Evolutionary conservation across 2,888 invertebrate genomes (phyloP), one percentile per base, ranked within the genome.

Genomic region (Euspilapteryx auroguttella): DNA sequence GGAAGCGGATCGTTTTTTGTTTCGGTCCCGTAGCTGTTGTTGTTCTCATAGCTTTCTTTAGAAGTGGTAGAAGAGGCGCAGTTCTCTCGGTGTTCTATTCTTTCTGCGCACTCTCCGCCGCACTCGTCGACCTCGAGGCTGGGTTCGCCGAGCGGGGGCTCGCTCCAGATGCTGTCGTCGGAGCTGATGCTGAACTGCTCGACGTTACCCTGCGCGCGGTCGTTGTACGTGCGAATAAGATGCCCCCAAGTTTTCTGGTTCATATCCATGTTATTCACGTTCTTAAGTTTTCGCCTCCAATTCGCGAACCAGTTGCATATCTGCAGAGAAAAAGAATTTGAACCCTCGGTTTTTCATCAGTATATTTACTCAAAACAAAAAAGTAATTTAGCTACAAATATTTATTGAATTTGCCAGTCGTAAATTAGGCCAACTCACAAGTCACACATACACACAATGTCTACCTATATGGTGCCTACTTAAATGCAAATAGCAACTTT

Each of bases 261-360:
- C 27, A 81, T 79, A 44, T 87, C 85, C 23, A 77, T 78, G 36
- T 85, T 85, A n/a, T n/a, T n/a, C 1, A 86, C 86, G 49, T 87
- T 87, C 59, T 87, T 87, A 32, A 88, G 58, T 52, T 88, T 88
- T 42, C 88, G 64, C 33, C 88, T 73, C 88, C 88, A 88, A 46
- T 88, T 88, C n/a, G 88, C 88, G 51, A 88, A 88, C 88, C 88
- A 88, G 55, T 88, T 88, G 44, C 85, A 85, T 32, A 85, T 83
- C 83, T 85, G 61, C 27, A 59, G 62, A 33, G 21, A 36, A 15
- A 37, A 25, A 10, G 3, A n/a, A n/a, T n/a, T n/a, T n/a, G n/a
- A n/a, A n/a, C n/a, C n/a, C n/a, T n/a, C n/a, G n/a, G n/a, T n/a
- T n/a, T n/a, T n/a, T n/a, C n/a, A n/a, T n/a, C n/a, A n/a, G n/a